Base-by-base conservation (phyloP, 2,113 vertebrate species). In the Cygnus buccinator region DNA sequence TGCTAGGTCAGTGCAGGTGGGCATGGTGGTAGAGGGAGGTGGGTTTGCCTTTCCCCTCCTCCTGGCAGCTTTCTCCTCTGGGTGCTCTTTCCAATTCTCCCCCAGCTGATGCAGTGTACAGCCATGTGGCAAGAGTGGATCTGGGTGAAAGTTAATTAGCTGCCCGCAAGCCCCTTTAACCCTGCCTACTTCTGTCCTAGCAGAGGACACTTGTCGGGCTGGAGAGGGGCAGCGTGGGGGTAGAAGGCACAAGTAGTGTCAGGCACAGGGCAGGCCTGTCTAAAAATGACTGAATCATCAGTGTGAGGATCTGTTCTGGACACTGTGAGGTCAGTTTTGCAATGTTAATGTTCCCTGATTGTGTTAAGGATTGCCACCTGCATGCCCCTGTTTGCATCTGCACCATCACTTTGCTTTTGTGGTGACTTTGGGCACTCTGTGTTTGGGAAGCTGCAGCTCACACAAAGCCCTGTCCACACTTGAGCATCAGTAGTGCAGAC, bases 21-120 rank as follows among this genome's bases (percentile, higher is more conserved):
- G 33, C 33, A 2, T 73, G 44, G n/a, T 65, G 48, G 57, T n/a
- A 78, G 52, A 19, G 63, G 22, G 33, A 87, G 54, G 15, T 54
- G 37, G 10, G 6, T 74, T 91, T 96, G 65, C 54, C 41, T 89
- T 84, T 87, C 50, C 37, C 14, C 5, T 67, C 2, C 1, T 74
- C 44, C 35, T 1, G 0, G 14, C 11, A 0, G 0, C 61, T 26
- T 48, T 74, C 57, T 91, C 26, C 65, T 89, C 46, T 2, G 2
- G 37, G 29, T 55, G n/a, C 66, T 28, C 10, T 72, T 84, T 87
- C 62, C 61, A 82, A 35, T 55, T 22, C 44, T 73, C 11, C 39
- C 9, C 11, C 35, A 52, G 72, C 35, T 2, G 12, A 33, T 1
- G 9, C 54, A 46, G 65, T 3, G 1, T 20, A 59, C 29, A 57